Percentiles rank a stretch among this genome's conserved stretches.
phyloP scores from a whole-genome alignment of 2,113 vertebrate species.

The Cricetomys ansorgei region DNA sequence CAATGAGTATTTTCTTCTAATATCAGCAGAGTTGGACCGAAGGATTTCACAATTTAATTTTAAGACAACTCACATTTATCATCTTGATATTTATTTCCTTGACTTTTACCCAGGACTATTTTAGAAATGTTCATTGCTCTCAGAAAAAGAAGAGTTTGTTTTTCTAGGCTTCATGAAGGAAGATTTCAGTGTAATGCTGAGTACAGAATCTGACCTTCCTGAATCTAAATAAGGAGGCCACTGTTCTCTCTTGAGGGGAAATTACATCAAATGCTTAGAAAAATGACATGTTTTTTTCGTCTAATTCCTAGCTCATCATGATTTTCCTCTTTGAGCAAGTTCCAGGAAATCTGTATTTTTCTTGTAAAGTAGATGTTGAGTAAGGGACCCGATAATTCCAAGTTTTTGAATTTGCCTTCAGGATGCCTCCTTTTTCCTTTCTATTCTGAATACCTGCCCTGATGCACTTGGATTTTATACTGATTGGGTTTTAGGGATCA shows the following conservation, averaged over 20 bases:
- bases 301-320: constrained; percentile 48
- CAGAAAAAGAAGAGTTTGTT: constrained; percentile 58
- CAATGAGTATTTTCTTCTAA: not conserved
- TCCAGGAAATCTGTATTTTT: constrained; percentile 51
- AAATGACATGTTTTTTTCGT: constrained; percentile 33
- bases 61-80: constrained; percentile 53
- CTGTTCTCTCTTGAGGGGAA: constrained; percentile 63
- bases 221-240: constrained; percentile 64
- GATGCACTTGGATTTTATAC: not conserved
- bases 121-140: constrained; percentile 59
- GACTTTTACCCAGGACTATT: constrained; percentile 61
- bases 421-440: not conserved
- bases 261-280: constrained; percentile 69
- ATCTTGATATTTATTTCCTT: constrained; percentile 68
- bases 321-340: constrained; percentile 60
- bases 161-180: constrained; percentile 66
- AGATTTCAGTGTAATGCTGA: constrained; percentile 51
- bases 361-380: constrained; percentile 32
- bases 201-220: constrained; percentile 52
- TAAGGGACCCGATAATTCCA: constrained; percentile 33
- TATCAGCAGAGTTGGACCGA: not conserved
- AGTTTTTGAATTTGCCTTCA: constrained; percentile 46
- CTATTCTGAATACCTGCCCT: constrained; percentile 34
- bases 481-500: constrained; percentile 37
- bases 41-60: constrained; percentile 52